Conservation (phyloP, 2,113 vertebrate species). For the Aramus guarauna region DNA sequence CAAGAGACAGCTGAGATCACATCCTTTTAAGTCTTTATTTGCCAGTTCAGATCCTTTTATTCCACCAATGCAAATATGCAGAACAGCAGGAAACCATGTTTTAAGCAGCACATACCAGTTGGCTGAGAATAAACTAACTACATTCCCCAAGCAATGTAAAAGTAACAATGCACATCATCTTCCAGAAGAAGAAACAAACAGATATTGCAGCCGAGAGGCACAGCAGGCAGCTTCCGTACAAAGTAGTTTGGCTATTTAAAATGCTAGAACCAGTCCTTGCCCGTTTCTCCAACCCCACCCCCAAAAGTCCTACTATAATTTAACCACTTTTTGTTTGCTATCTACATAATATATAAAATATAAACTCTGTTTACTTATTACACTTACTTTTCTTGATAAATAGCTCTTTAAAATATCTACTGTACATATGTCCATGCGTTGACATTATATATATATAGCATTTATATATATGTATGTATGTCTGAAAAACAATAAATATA, state of each 20-base stretch:
- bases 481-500: slow-evolving; percentile 84
- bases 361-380: slow-evolving; percentile 85
- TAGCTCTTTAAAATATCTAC: slow-evolving; percentile 82
- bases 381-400: slow-evolving; percentile 85
- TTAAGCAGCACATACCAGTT: slow-evolving; percentile 48
- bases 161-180: slow-evolving; percentile 28
- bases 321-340: slow-evolving; percentile 73
- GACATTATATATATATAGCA: slow-evolving; percentile 74
- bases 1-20: neutral
- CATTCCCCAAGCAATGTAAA: slow-evolving; percentile 54
- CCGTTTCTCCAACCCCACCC: slow-evolving; percentile 54
- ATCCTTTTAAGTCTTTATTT: slow-evolving; percentile 73
- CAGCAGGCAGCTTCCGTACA: slow-evolving; percentile 39
- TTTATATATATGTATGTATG: slow-evolving; percentile 74
- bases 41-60: slow-evolving; percentile 58
- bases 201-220: slow-evolving; percentile 19
- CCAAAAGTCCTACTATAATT: slow-evolving; percentile 71
- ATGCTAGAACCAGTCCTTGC: slow-evolving; percentile 47
- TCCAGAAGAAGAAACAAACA: slow-evolving; percentile 41
- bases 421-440: slow-evolving; percentile 84
- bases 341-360: slow-evolving; percentile 86
- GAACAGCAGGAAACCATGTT: slow-evolving; percentile 57
- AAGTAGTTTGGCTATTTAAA: slow-evolving; percentile 61
- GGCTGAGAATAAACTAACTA: slow-evolving; percentile 27
- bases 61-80: slow-evolving; percentile 53